Evolutionary conservation across 1,140 invertebrate genomes (phyloP).

Genomic region (Saccostrea glomerata): DNA sequence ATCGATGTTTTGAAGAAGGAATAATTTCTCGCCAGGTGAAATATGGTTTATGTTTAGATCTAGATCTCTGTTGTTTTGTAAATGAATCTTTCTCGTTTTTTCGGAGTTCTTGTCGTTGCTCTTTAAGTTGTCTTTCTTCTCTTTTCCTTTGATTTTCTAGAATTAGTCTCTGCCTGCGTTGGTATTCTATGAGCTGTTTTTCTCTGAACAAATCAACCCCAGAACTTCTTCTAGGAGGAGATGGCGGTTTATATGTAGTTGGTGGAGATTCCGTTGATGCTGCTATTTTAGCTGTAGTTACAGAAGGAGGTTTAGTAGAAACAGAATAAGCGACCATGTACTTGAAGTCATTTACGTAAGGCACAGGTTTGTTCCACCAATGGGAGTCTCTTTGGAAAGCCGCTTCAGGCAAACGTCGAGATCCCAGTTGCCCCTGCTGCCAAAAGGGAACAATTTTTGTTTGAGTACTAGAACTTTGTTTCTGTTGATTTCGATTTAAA

Average conservation of each 20-base stretch:
- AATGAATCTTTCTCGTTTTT: constrained; percentile 31
- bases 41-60: background rate
- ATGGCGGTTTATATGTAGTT: constrained; percentile 25
- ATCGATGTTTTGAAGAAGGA: constrained; percentile 3
- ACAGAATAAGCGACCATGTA: constrained; percentile 20
- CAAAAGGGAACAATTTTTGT: constrained; percentile 35
- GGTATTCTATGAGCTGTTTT: background rate
- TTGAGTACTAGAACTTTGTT: constrained; percentile 29
- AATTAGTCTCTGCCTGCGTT: background rate
- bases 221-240: background rate
- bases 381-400: constrained; percentile 16
- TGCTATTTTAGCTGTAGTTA: constrained; percentile 7
- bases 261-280: background rate
- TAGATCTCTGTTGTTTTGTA: background rate
- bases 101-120: background rate
- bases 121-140: background rate
- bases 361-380: constrained; percentile 39
- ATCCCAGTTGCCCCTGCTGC: constrained; percentile 24
- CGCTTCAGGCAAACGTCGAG: constrained; percentile 14
- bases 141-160: constrained; percentile 26
- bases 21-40: background rate
- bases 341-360: constrained; percentile 21
- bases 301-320: background rate
- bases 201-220: constrained; percentile 7
- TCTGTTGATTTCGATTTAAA: background rate